Evolutionary conservation across 2,113 vertebrate species (phyloP), one percentile per base, ranked within the genome.

Genomic region (Oncorhynchus kisutch): DNA sequence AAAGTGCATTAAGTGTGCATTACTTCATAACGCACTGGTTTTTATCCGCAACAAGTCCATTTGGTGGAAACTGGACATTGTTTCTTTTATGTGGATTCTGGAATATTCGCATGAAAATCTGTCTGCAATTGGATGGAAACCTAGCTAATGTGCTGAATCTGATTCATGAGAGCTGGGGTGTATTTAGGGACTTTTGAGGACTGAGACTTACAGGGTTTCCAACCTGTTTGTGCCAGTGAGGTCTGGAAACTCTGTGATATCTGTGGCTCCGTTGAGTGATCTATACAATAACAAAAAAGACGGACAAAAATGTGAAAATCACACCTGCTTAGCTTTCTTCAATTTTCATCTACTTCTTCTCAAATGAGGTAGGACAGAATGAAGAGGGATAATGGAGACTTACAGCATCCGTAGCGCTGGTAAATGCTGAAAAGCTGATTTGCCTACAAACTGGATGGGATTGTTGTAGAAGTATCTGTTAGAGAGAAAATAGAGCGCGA

Each of bases 391-490:
- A 51, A 51, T 13, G 14, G 60, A 27, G 49, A 72, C 78, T 2
- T 72, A 82, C 80, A 75, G 68, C 1, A 22, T 64, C 18, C 8
- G 72, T 2, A 95, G 92, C 80, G 94, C 92, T 67, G 95, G 94
- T 74, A 96, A 89, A 79, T 94, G 91, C 74, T 94, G 93, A 93
- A 96, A 95, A 86, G 94, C 88, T n/a, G 94, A 94, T 80, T 86
- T 92, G 73, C 93, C 95, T 81, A 96, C 93, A 22, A 91, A 89
- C 70, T 94, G 93, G 79, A 96, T 94, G 24, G 95, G 95, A 39
- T 96, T 96, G 81, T 96, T 94, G 82, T 95, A 94, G 87, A 96
- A 94, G 85, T 94, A 94, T 90, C 94, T 95, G 87, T 62, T 84
- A 91, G 88, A 81, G 88, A 75, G 13, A 59, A 34, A 48, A n/a